Evolutionary conservation across 2,113 vertebrate genomes (phyloP), one percentile per base, ranked within the genome.

Genomic region (Oceanites oceanicus): DNA sequence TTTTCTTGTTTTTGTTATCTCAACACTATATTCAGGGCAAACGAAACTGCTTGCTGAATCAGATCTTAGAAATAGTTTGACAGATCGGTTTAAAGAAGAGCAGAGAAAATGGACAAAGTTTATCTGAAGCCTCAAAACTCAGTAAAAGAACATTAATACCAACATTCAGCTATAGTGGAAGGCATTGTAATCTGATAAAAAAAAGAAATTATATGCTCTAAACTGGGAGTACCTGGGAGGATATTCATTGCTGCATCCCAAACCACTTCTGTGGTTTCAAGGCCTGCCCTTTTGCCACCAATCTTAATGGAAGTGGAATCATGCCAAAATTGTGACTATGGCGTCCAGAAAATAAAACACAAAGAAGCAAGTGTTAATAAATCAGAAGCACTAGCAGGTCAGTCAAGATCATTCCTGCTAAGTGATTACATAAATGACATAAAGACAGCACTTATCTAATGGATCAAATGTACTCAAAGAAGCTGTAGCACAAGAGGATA

Each of bases 231-330:
- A 87, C 44, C 62, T 72, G 34, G 34, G 58, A 94, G 47, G 49
- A 85, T 78, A 78, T 27, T 92, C 29, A 87, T 7, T 84, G 73
- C 65, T 85, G 49, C 68, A 36, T 89, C 62, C 70, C 66, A 72
- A 91, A 56, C 9, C 45, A 21, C 47, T 87, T 27, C 68, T 44
- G 61, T 78, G 50, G 50, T 80, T 92, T 74, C 53, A 91, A 95
- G 68, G 65, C 38, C 53, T 96, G 96, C 34, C 65, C 87, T 94
- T 92, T 84, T 96, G 89, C 61, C 80, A 87, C 93, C 6, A 3
- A 36, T 63, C 65, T 92, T 89, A 96, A 87, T 96, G 84, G 80
- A 96, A 96, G 56, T 89, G 70, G 89, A 90, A 75, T 85, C 49
- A 7, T 53, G 87, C 91, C 96, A 92, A 38, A 91, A 90, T 2